Evolutionary conservation across 2,113 vertebrate species (phyloP), one percentile per base, ranked within the genome.

Genomic region (Rhagologus leucostigma): DNA sequence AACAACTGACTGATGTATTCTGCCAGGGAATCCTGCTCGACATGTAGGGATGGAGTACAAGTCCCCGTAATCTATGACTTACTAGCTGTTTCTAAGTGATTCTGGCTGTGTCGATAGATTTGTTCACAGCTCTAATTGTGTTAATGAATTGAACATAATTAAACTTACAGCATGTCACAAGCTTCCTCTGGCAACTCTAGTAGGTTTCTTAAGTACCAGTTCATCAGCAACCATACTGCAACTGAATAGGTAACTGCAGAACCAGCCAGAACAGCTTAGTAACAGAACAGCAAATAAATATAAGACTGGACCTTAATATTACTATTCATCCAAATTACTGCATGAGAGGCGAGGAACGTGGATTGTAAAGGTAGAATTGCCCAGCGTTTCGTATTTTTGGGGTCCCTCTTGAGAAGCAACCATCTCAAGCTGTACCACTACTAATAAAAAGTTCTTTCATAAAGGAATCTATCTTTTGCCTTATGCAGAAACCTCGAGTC

Each of bases 121-220:
- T 97, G 97, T 98, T 98, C 96, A 96, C 97, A 97, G 96, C 96
- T 97, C 95, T 98, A 98, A 98, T 97, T 97, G 96, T 98, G 97
- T 97, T 98, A 98, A 98, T 98, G 97, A 98, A 98, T 98, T 98
- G 97, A 98, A 97, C 98, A 97, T 98, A 97, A 98, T 98, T 98
- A 98, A 97, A 98, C 97, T 97, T 98, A 92, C 90, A 98, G 89
- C 95, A 93, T 96, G 95, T 96, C 96, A 93, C 87, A 94, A 97
- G 94, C 95, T 97, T 98, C 91, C 97, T 96, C 93, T 98, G 97
- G 96, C 96, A 98, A 97, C 96, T 86, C 95, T 93, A 56, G 94
- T 80, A 94, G 82, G 76, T 96, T 97, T 96, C 95, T 96, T 91
- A 91, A 93, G 90, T 91, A 96, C 93, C 85, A 75, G 89, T 94